phyloP scores from a whole-genome alignment of 2,888 invertebrate genomes.

The Pyrrhosoma nymphula region DNA sequence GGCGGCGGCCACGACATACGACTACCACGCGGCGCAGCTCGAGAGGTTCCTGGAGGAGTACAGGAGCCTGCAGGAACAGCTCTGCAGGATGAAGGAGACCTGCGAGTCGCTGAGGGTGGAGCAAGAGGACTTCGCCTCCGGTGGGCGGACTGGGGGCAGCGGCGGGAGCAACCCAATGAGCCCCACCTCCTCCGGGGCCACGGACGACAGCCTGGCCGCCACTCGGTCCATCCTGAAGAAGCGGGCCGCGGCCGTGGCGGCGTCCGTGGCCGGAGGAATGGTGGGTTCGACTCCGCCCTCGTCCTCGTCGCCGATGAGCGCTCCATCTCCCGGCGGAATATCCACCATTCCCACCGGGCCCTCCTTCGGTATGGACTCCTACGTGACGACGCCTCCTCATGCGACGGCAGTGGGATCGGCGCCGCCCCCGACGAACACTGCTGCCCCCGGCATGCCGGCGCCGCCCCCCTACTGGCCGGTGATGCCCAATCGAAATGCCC shows the following conservation, averaged over 20 bases:
- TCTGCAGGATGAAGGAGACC: slow-evolving; percentile 89
- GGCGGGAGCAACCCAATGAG: slow-evolving; percentile 73
- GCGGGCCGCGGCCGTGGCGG: slow-evolving; percentile 76
- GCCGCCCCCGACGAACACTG: slow-evolving; percentile 67
- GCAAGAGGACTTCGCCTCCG: slow-evolving; percentile 72
- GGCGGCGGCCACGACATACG: slow-evolving; percentile 80
- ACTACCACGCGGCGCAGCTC: slow-evolving; percentile 89
- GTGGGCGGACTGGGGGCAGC: slow-evolving; percentile 31
- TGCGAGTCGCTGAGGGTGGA: slow-evolving; percentile 84
- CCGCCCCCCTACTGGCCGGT: slow-evolving; percentile 59
- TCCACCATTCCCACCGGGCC: not conserved
- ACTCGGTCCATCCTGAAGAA: slow-evolving; percentile 81
- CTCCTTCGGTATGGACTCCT: slow-evolving; percentile 33
- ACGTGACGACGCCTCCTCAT: slow-evolving; percentile 12
- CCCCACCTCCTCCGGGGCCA: slow-evolving; percentile 73
- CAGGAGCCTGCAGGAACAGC: slow-evolving; percentile 86
- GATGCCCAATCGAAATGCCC: slow-evolving; percentile 25
- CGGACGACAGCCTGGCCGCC: slow-evolving; percentile 78
- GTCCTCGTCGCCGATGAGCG: slow-evolving; percentile 54
- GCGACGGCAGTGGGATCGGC: slow-evolving; percentile 56
- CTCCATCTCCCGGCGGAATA: slow-evolving; percentile 6
- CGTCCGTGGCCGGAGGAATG: slow-evolving; percentile 64
- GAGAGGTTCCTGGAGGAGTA: slow-evolving; percentile 90
- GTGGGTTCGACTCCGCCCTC: slow-evolving; percentile 46
- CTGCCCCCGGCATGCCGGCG: slow-evolving; percentile 69